A percentile compares a stretch with the other conserved stretches of the same genome.
Conservation (phyloP, 2,113 vertebrate genomes). For the Sinosuthora webbiana region DNA sequence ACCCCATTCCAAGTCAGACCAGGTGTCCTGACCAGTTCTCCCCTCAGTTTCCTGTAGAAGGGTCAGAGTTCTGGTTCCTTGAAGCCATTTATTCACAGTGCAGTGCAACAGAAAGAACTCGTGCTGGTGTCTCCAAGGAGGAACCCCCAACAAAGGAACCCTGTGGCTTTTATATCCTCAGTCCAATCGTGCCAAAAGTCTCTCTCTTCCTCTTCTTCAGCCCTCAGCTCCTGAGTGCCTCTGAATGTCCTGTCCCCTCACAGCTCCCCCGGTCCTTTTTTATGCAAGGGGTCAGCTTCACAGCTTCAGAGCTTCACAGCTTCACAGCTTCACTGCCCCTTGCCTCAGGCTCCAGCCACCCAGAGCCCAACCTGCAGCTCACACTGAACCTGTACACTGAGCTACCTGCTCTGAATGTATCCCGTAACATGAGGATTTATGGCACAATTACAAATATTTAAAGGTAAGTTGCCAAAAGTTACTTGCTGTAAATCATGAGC, state of each 20-base stretch:
- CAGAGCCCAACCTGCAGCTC: neutral
- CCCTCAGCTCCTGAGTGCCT: neutral
- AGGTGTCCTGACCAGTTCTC: neutral
- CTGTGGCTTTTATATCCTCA: neutral
- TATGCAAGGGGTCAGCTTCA: neutral
- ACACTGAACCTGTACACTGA: neutral
- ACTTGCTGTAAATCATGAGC: neutral
- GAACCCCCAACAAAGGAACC: neutral
- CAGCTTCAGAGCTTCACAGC: no score
- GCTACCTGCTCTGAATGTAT: neutral
- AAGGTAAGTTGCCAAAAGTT: neutral
- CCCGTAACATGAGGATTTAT: neutral
- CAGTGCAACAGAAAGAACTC: neutral
- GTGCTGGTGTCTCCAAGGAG: neutral
- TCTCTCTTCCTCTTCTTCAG: neutral
- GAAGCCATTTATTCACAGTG: neutral
- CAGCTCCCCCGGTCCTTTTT: neutral
- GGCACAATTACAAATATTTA: neutral
- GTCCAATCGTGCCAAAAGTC: rapidly evolving
- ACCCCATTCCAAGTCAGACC: neutral
- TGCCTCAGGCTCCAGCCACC: neutral
- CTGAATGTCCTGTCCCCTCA: neutral
- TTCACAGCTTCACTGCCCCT: neutral
- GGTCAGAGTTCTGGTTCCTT: neutral
- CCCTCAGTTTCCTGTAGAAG: neutral